phyloP scores from a whole-genome alignment of 2,113 vertebrate species.

The Chionodraco myersi region DNA sequence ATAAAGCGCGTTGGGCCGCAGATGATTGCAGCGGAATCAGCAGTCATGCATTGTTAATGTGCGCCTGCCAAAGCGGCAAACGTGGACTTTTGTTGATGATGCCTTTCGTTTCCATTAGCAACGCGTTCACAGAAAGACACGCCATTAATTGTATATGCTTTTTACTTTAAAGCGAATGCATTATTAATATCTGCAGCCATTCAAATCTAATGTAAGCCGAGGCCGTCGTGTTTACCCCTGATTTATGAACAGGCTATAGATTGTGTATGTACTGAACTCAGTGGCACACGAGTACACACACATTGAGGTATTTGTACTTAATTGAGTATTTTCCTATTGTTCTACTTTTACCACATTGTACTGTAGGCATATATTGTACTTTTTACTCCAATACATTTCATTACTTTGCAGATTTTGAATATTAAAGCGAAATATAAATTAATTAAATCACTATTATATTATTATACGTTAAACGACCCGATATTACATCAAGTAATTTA shows the following conservation, averaged over 20 bases:
- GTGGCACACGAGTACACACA: too few species aligned
- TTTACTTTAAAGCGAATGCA: slow-evolving; percentile 7
- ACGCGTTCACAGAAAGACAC: slow-evolving; percentile 11
- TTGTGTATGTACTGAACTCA: too few species aligned
- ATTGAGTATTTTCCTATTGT: too few species aligned
- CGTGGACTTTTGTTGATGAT: slow-evolving; percentile 37
- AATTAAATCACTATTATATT: too few species aligned
- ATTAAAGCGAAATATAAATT: too few species aligned
- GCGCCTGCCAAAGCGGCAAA: slow-evolving; percentile 11
- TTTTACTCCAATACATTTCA: too few species aligned
- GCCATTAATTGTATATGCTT: slow-evolving; percentile 18
- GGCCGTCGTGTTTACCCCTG: slow-evolving; percentile 22
- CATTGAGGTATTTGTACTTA: too few species aligned
- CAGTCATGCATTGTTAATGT: slow-evolving; percentile 71
- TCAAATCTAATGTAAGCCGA: slow-evolving; percentile 13
- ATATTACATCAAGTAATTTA: too few species aligned
- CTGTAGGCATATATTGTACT: too few species aligned
- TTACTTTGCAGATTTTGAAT: too few species aligned
- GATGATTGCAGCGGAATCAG: slow-evolving; percentile 67
- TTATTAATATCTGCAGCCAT: slow-evolving; percentile 33
- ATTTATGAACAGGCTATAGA: slow-evolving; percentile 46
- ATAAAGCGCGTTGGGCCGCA: slow-evolving; percentile 33
- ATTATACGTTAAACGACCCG: too few species aligned
- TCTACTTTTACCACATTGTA: too few species aligned
- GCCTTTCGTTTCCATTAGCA: neutral